These are phyloP conservation scores for Congeria kusceri DNA, from an alignment of 2,888 invertebrate species.

Conservation along the genomic window DNA sequence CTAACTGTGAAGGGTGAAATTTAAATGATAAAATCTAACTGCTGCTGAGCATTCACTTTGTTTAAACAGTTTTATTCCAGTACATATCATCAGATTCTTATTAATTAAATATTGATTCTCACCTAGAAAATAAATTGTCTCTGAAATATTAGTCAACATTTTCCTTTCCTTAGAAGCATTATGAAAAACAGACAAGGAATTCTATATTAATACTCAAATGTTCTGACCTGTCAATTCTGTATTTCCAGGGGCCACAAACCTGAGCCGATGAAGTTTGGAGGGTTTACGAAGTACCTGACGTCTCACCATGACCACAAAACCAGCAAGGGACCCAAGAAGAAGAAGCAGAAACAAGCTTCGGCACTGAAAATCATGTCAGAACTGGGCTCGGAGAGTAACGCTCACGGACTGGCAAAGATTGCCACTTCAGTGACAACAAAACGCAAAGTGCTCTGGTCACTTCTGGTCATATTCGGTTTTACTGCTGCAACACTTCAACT, in stretches of 20 bases:
- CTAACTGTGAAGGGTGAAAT: no score
- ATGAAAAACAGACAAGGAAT: no score
- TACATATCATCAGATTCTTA: no score
- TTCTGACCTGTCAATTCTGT: background rate
- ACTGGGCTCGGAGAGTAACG: conserved; percentile 80
- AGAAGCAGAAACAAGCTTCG: conserved; percentile 51
- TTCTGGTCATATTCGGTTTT: conserved; percentile 80
- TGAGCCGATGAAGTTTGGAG: conserved; percentile 77
- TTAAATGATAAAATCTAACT: no score
- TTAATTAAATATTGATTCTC: no score
- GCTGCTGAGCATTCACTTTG: no score
- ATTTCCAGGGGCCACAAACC: conserved; percentile 69
- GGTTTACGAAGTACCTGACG: conserved; percentile 70
- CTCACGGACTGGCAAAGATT: conserved; percentile 80
- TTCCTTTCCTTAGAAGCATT: no score
- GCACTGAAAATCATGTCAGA: conserved; percentile 77
- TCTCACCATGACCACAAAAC: conserved; percentile 71
- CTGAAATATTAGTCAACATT: no score
- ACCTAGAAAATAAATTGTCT: no score
- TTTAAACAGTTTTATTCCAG: no score
- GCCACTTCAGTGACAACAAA: conserved; percentile 76
- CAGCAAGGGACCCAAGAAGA: conserved; percentile 27
- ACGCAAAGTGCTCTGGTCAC: conserved; percentile 80
- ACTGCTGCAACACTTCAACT: conserved; percentile 81
- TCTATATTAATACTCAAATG: no score